phyloP scores from a whole-genome alignment of 2,888 invertebrate species.

The Dasysyrphus tricinctus region DNA sequence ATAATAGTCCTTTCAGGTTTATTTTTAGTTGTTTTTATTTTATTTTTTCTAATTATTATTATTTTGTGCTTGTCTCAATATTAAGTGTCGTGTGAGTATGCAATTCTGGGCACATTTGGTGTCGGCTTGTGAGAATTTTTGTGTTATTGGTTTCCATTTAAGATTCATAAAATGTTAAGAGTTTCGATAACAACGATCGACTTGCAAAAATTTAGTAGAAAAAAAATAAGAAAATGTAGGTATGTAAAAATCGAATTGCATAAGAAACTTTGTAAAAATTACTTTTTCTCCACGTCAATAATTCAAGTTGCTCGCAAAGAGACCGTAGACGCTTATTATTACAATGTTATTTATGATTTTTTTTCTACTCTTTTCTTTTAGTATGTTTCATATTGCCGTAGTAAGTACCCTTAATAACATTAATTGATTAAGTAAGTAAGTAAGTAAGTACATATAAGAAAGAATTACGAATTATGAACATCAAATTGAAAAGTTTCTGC shows the following conservation, averaged over 20 bases:
- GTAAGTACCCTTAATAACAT: no score
- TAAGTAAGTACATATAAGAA: no score
- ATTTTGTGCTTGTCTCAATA: slow-evolving; percentile 10
- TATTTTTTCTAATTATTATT: background rate
- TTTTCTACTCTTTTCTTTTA: no score
- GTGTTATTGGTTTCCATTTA: slow-evolving; percentile 20
- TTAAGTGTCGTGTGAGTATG: slow-evolving; percentile 12
- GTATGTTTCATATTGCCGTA: no score
- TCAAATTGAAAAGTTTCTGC: no score
- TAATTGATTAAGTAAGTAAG: no score
- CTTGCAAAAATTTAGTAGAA: background rate
- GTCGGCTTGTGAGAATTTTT: slow-evolving; percentile 22
- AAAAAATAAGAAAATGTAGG: no score
- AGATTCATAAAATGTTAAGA: background rate
- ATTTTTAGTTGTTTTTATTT: background rate
- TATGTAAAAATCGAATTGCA: background rate
- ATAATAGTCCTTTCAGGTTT: background rate
- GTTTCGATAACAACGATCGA: background rate
- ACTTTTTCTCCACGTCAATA: no score
- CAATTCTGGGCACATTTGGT: slow-evolving; percentile 58
- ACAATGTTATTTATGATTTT: no score
- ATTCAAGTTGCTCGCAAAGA: no score
- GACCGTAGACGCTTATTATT: no score
- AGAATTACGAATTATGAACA: no score
- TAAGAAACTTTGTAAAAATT: background rate